Percentiles rank a stretch among this genome's conserved stretches.
These are phyloP conservation scores for Meriones psammophilus DNA, from an alignment of 2,797 vertebrate genomes.

Conservation along the genomic window DNA sequence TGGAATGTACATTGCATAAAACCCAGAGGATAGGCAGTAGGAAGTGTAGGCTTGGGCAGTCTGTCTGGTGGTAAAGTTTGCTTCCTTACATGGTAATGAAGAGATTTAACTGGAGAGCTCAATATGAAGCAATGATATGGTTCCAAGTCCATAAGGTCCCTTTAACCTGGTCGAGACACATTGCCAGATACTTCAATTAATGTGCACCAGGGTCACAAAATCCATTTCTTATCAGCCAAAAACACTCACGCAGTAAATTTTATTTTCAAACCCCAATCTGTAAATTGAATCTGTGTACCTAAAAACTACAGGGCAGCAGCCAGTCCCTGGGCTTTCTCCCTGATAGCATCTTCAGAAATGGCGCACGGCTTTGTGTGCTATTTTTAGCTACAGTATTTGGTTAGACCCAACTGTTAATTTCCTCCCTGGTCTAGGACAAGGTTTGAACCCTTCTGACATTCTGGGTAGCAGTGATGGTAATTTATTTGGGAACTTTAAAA, in stretches of 20 bases:
- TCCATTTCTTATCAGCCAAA: constrained; percentile 88
- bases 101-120: constrained; percentile 83
- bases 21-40: constrained; percentile 75
- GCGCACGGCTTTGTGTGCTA: constrained; percentile 84
- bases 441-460: constrained; percentile 81
- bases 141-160: constrained; percentile 77
- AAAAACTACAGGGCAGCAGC: constrained; percentile 85
- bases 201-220: constrained; percentile 86
- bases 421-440: constrained; percentile 82
- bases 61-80: constrained; percentile 79
- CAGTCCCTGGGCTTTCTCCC: constrained; percentile 77
- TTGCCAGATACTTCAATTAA: constrained; percentile 89
- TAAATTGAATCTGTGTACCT: constrained; percentile 90
- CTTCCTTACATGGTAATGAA: constrained; percentile 82
- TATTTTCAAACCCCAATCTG: constrained; percentile 88
- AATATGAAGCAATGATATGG: constrained; percentile 84
- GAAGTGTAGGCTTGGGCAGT: constrained; percentile 80
- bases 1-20: constrained; percentile 63
- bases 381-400: constrained; percentile 88
- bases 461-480: constrained; percentile 67
- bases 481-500: constrained; percentile 81
- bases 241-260: constrained; percentile 88
- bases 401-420: constrained; percentile 88
- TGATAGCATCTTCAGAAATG: constrained; percentile 87
- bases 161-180: constrained; percentile 84